Conservation (phyloP, 2,888 invertebrate species). For the Eristalis pertinax region DNA sequence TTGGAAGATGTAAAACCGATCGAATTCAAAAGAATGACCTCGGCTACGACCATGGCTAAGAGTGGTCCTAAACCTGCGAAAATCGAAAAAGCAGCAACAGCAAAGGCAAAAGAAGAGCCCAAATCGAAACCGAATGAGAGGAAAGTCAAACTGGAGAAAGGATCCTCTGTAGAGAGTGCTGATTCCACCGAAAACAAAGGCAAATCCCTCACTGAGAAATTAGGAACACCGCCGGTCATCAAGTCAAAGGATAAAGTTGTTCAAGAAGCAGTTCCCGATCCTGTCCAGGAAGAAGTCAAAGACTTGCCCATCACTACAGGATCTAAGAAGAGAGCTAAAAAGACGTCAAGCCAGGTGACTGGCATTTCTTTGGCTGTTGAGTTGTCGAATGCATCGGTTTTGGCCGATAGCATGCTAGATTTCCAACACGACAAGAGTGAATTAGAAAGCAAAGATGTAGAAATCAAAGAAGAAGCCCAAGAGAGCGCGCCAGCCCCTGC, state of each 20-base stretch:
- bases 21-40: conserved; percentile 72
- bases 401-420: conserved; percentile 70
- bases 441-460: background rate
- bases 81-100: conserved; percentile 59
- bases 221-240: background rate
- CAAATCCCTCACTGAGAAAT: conserved; percentile 5
- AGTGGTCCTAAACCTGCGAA: conserved; percentile 21
- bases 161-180: conserved; percentile 24
- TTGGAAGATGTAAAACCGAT: conserved; percentile 65
- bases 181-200: conserved; percentile 7
- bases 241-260: background rate
- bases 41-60: conserved; percentile 4
- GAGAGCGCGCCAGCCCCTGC: background rate
- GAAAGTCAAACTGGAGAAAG: conserved; percentile 36
- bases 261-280: background rate
- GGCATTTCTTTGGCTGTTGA: conserved; percentile 61
- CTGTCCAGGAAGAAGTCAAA: conserved; percentile 2
- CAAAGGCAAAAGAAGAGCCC: conserved; percentile 20
- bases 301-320: background rate
- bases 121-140: conserved; percentile 23
- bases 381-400: conserved; percentile 66
- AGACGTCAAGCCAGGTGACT: conserved; percentile 24
- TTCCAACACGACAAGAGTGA: conserved; percentile 23
- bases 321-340: conserved; percentile 25
- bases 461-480: background rate